Evolutionary conservation across 1,140 invertebrate species (phyloP), one percentile per base, ranked within the genome.

Genomic region (Danaus melanippus): DNA sequence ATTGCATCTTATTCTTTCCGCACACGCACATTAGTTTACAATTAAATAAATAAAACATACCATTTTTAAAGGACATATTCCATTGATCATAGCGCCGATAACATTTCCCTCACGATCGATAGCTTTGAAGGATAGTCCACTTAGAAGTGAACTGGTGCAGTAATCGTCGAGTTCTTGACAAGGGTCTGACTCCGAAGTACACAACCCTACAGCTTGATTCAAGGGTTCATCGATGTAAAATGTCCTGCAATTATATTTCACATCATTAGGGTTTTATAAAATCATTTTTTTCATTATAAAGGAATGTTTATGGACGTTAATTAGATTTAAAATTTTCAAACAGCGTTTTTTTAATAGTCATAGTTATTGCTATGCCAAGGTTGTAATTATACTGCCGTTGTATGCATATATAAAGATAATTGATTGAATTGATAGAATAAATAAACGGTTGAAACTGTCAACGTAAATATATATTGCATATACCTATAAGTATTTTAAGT

Each of bases 201-300:
- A 87, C 0, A 93, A 68, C 7, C 87, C 79, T 4, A 93, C 82
- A 39, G 78, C 83, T 39, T 90, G 78, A 70, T 93, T 94, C 3
- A 93, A 69, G 0, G 92, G 92, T 67, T 94, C 92, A 56, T 94
- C 92, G 9, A 89, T 78, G 82, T 92, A 93, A 80, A 94, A 94
- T 60, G 77, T 84, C 53, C 88, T 84, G 66, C n/a, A 76, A 71
- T 12, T 12, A 46, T 53, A 52, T 51, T 53, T 8, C 17, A 12
- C 9, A 46, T 46, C 12, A 53, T 49, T 11, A 32, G 3, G 46
- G 15, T 15, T 15, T 15, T 15, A 15, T 15, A 15, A 15, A 15
- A 15, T 1, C 40, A 55, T 46, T 10, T 12, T 46, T 15, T 12
- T 15, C 15, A 1, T 7, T n/a, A n/a, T 9, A 39, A 7, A 46